Evolutionary conservation across 2,888 invertebrate genomes (phyloP), one percentile per base, ranked within the genome.

Genomic region (Chirona hameri): DNA sequence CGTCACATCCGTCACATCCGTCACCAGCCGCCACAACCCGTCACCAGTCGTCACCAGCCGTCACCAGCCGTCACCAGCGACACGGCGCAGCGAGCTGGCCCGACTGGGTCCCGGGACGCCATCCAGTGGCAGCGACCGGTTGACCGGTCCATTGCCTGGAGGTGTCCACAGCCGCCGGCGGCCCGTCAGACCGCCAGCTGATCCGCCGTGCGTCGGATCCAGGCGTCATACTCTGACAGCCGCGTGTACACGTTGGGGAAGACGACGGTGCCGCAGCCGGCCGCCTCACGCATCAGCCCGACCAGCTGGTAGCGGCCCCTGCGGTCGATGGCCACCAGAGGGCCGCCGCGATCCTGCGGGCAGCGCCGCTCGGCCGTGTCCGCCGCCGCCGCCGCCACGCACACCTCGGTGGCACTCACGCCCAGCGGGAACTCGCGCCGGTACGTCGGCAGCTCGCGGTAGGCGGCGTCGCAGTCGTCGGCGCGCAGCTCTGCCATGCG

Each of bases 221-320:
- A 72, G 31, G 15, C 7, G 31, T 2, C 15, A 29, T 72, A 72
- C 31, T 15, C 27, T 18, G 31, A 4, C 27, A 72, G 29, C 4
- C 72, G 29, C 31, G 72, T 72, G 72, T 72, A 72, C 72, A 72
- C 18, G 72, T 72, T 72, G 72, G 72, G 72, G 31, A 72, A 72
- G 31, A 72, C 72, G 72, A 18, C 4, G 5, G 72, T 31, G 72
- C 72, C 72, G 72, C 72, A 72, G 15, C 72, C 72, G 72, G 72
- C 72, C 72, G 72, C 72, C 72, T 72, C 72, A 2, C 72, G 29
- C 72, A 72, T 72, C 72, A 72, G 72, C 1, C 72, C 72, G 31
- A 72, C 72, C 72, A 72, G 72, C 31, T 31, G 72, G 31, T 18
- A 18, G 72, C 72, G 72, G 72, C 31, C 72, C 3, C 31, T 10